Evolutionary conservation across 1,140 invertebrate species (phyloP), one percentile per base, ranked within the genome.

Genomic region (Drosophila nikananu): DNA sequence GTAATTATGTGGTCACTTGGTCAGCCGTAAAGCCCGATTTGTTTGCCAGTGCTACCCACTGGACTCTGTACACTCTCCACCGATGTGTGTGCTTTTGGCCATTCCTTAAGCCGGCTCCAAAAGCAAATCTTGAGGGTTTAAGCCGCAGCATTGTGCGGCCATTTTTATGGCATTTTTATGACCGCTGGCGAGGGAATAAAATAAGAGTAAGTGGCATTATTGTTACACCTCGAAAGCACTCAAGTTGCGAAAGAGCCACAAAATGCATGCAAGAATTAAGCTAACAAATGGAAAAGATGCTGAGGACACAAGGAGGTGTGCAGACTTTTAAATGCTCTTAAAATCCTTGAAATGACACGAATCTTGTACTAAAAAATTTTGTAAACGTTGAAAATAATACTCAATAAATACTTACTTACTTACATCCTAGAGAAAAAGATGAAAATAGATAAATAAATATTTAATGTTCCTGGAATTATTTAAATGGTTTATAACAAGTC

Each of bases 1-100:
- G 84, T 87, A 87, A 87, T 87, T 87, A 87, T 90, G 84, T 90
- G 84, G 84, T 87, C 81, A 79, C 70, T 72, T 71, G 78, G 84
- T 78, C 66, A 66, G 54, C 75, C 55, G 59, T 68, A 67, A 66
- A 83, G 55, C 41, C 58, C 65, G 73, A 70, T 73, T 58, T 63
- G 41, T 73, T 64, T 48, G 27, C 61, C 59, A 30, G 19, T 66
- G 19, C 27, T 23, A 19, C 54, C 35, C 54, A 37, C 54, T 17
- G 54, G 35, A 55, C 51, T 41, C 15, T 46, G 19, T 23, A 13
- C 35, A 62, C 21, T 35, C 19, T 4, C 19, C 27, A 30, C 49
- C 54, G 21, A 44, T 59, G 55, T 62, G 42, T 58, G 32, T 37
- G n/a, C n/a, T 42, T 52, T 23, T 23, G 39, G 44, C 30, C 21